Evolutionary conservation across 30 jellyfish, hydroid and myxozoan species (phyloP).

Genomic region (Mastigias papua): DNA sequence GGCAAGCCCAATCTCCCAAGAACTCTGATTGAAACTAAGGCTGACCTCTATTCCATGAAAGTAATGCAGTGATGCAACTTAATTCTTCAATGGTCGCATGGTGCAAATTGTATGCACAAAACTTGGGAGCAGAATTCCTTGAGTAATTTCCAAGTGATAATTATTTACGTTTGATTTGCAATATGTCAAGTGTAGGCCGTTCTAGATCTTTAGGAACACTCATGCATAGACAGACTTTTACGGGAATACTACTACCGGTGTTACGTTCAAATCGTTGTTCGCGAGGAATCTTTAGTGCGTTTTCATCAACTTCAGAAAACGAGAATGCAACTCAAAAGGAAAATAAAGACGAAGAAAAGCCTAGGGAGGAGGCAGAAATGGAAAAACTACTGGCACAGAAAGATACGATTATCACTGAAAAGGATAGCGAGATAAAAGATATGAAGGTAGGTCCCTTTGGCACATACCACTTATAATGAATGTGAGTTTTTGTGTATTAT

Average conservation of each 20-base stretch:
- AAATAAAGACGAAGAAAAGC: background rate
- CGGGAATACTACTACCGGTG: background rate
- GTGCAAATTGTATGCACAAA: background rate
- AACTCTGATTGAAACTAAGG: background rate
- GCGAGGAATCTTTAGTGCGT: slow-evolving; percentile 5
- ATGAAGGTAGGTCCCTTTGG: slow-evolving; percentile 39
- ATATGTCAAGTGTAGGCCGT: slow-evolving; percentile 1
- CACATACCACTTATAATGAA: too few relatives aligned
- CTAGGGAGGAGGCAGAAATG: slow-evolving; percentile 34
- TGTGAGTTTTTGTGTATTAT: too few relatives aligned
- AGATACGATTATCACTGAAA: slow-evolving; percentile 35
- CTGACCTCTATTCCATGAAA: background rate
- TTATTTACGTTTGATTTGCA: too few relatives aligned
- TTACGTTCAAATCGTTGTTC: background rate
- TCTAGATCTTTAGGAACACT: background rate
- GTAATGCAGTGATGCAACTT: slow-evolving; percentile 22
- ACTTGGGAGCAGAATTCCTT: too few relatives aligned
- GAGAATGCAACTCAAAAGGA: background rate
- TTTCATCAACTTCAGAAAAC: background rate
- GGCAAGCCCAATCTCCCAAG: background rate
- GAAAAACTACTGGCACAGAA: slow-evolving; percentile 59
- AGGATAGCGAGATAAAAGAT: slow-evolving; percentile 64
- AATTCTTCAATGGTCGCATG: background rate
- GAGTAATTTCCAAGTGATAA: too few relatives aligned
- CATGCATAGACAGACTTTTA: background rate